phyloP scores from a whole-genome alignment of 1,140 invertebrate species.

The Drosophila azteca region DNA sequence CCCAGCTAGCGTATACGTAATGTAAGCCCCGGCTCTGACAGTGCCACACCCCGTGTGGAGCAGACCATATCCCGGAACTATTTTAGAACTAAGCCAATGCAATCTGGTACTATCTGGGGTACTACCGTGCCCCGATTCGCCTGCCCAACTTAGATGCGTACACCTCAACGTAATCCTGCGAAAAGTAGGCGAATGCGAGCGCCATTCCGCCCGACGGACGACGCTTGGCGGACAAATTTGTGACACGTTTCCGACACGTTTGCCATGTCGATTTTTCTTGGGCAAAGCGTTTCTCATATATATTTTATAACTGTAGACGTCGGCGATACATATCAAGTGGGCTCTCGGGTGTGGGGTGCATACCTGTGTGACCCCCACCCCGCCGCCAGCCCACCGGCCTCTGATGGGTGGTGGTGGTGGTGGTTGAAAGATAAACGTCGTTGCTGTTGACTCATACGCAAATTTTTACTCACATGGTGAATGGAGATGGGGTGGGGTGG shows the following conservation, averaged over 20 bases:
- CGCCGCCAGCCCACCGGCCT: neutral
- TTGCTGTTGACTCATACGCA: slow-evolving; percentile 76
- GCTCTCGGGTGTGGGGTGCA: slow-evolving; percentile 19
- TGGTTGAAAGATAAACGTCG: slow-evolving; percentile 75
- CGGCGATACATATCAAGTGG: slow-evolving; percentile 67
- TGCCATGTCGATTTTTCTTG: slow-evolving; percentile 80
- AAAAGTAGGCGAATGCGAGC: slow-evolving; percentile 63
- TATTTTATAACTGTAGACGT: slow-evolving; percentile 75
- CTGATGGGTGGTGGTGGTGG: slow-evolving; percentile 61
- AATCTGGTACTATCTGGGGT: slow-evolving; percentile 4
- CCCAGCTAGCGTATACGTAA: too few relatives aligned
- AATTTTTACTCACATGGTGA: slow-evolving; percentile 73
- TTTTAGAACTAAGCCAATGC: slow-evolving; percentile 22
- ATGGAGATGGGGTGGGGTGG: too few relatives aligned
- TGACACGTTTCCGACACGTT: slow-evolving; percentile 79
- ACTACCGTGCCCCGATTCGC: neutral
- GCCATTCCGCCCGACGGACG: slow-evolving; percentile 35
- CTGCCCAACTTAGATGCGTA: neutral
- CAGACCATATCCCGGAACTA: slow-evolving; percentile 2
- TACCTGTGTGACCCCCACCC: slow-evolving; percentile 42
- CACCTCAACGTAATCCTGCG: slow-evolving; percentile 54
- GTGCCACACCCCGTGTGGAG: neutral
- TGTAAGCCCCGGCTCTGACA: neutral
- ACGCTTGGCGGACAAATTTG: slow-evolving; percentile 63
- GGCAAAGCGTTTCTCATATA: slow-evolving; percentile 75